phyloP scores from a whole-genome alignment of 2,888 invertebrate genomes.

The Oeneis ivallda region DNA sequence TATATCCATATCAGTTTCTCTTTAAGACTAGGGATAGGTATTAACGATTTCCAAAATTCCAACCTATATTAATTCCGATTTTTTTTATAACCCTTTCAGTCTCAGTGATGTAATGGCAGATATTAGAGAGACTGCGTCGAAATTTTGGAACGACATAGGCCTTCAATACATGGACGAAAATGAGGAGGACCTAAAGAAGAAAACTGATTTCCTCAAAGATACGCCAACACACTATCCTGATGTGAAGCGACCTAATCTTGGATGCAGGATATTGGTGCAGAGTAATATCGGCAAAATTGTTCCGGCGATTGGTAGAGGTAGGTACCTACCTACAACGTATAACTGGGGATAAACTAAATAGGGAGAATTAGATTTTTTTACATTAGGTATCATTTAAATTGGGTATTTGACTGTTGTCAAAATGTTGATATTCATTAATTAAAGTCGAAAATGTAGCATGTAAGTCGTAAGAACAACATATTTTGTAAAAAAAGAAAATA shows the following conservation, averaged over 20 bases:
- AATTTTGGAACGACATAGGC: conserved; percentile 88
- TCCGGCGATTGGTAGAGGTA: conserved; percentile 83
- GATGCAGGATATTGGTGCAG: conserved; percentile 90
- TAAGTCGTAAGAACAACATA: no score
- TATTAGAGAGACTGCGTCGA: conserved; percentile 83
- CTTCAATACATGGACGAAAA: conserved; percentile 92
- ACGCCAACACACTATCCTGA: conserved; percentile 88
- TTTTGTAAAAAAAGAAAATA: no score
- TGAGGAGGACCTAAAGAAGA: conserved; percentile 92
- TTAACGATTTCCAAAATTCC: not conserved
- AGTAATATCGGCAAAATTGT: conserved; percentile 88
- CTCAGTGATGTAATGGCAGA: conserved; percentile 91
- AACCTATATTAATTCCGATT: not conserved
- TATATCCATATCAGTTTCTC: not conserved
- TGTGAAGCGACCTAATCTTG: conserved; percentile 90
- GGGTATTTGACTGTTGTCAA: no score
- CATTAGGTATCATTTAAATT: no score
- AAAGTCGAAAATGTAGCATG: no score
- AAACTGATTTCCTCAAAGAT: conserved; percentile 87
- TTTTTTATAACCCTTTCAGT: conserved; percentile 61
- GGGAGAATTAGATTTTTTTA: no score
- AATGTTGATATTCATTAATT: no score
- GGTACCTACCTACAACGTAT: no score
- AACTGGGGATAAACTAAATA: no score
- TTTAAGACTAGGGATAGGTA: not conserved